These are phyloP conservation scores for Thunnus thynnus DNA, from an alignment of 2,113 vertebrate species.

Conservation along the genomic window DNA sequence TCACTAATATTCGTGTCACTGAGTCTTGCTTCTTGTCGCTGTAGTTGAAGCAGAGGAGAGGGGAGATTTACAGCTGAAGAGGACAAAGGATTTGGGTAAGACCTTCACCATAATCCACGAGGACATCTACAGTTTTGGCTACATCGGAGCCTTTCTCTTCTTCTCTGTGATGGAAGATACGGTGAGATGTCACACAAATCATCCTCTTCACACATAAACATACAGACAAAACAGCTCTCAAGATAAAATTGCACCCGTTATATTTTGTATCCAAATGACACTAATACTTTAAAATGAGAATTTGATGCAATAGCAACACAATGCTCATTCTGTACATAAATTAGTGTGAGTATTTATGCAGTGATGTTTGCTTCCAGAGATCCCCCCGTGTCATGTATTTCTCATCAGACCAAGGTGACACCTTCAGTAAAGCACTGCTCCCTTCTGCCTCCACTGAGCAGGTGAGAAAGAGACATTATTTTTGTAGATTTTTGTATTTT, in stretches of 20 bases:
- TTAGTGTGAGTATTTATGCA: background rate
- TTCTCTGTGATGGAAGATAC: slow-evolving; percentile 85
- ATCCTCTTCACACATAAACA: background rate
- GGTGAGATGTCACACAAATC: slow-evolving; percentile 59
- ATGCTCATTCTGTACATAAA: background rate
- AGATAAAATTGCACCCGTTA: no score
- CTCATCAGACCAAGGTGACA: slow-evolving; percentile 84
- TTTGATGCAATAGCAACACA: background rate
- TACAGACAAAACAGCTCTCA: background rate
- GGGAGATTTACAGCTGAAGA: slow-evolving; percentile 82
- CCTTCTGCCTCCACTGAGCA: slow-evolving; percentile 86
- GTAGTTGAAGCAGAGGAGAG: slow-evolving; percentile 81
- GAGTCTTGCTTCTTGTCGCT: background rate
- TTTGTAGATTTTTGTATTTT: no score
- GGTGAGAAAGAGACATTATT: slow-evolving; percentile 63
- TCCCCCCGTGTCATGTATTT: slow-evolving; percentile 86
- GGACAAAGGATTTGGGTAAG: slow-evolving; percentile 82
- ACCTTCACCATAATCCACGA: slow-evolving; percentile 81
- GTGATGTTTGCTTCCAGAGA: slow-evolving; percentile 66
- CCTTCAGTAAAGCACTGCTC: slow-evolving; percentile 83
- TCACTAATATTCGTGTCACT: background rate
- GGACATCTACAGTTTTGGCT: slow-evolving; percentile 86
- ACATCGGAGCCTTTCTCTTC: slow-evolving; percentile 86
- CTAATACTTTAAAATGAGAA: background rate
- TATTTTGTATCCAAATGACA: background rate